Conservation (phyloP, 2,113 vertebrate genomes). For the Alethe diademata region DNA sequence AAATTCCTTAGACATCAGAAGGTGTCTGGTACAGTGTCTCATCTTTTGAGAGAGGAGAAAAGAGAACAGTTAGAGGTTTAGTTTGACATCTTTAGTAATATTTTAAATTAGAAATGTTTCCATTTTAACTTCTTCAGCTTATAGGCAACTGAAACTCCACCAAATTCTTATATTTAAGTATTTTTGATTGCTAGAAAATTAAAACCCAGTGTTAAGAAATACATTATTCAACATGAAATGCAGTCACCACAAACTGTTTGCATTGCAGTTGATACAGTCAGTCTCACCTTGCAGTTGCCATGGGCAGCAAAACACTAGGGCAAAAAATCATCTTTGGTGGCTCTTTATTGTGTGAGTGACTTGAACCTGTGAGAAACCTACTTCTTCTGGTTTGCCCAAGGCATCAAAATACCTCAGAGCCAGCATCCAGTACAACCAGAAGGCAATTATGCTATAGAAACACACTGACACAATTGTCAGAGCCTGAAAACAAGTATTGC, state of each 20-base stretch:
- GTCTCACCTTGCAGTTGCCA: background rate
- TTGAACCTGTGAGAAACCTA: background rate
- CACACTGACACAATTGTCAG: background rate
- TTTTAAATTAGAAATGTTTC: background rate
- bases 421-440: background rate
- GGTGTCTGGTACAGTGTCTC: background rate
- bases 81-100: background rate
- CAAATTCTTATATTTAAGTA: background rate
- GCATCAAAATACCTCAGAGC: background rate
- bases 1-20: background rate
- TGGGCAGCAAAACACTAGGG: background rate
- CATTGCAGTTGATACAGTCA: background rate
- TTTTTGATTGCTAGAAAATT: background rate
- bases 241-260: background rate
- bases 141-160: background rate
- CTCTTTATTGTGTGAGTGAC: slow-evolving; percentile 14
- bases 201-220: background rate
- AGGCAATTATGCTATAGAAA: slow-evolving; percentile 4
- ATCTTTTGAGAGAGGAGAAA: background rate
- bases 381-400: slow-evolving; percentile 30
- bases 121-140: background rate
- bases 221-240: background rate
- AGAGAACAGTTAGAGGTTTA: background rate
- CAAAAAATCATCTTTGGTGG: slow-evolving; percentile 41
- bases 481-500: background rate